Conservation (phyloP, 2,113 vertebrate species). For the Entomyzon cyanotis region DNA sequence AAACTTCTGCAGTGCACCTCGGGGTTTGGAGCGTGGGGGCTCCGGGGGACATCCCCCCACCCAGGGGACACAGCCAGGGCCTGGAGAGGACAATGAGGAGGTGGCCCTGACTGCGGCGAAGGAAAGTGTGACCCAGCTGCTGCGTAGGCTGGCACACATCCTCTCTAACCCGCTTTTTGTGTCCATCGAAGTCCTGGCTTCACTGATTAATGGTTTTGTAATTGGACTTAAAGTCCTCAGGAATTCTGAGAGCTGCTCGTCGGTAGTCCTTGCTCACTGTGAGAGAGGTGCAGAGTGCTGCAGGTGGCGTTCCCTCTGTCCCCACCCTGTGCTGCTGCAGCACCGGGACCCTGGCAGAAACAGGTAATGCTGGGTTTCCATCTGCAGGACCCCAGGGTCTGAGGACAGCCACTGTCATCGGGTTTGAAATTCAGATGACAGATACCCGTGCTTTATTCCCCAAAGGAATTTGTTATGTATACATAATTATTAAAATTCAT, state of each 20-base stretch:
- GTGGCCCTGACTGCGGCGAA: neutral
- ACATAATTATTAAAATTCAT: neutral
- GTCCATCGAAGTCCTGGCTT: neutral
- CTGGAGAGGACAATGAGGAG: neutral
- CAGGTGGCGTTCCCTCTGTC: neutral
- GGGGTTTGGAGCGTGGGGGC: too few relatives aligned
- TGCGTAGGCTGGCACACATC: neutral
- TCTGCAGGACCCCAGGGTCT: neutral
- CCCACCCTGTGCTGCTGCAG: neutral
- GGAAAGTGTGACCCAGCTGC: neutral
- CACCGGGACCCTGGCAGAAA: neutral
- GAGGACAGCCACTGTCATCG: neutral
- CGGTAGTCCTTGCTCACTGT: accelerated
- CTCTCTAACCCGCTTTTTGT: neutral
- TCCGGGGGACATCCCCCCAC: accelerated
- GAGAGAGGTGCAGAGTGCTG: neutral
- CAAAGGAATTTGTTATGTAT: accelerated
- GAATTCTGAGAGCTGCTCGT: neutral
- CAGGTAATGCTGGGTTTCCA: neutral
- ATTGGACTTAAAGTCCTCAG: neutral
- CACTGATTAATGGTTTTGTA: neutral
- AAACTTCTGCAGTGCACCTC: neutral
- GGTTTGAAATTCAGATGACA: neutral
- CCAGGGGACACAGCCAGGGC: neutral
- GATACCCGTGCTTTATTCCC: neutral